These are phyloP conservation scores for Crenichthys baileyi DNA, from an alignment of 2,797 vertebrate species.

Conservation along the genomic window DNA sequence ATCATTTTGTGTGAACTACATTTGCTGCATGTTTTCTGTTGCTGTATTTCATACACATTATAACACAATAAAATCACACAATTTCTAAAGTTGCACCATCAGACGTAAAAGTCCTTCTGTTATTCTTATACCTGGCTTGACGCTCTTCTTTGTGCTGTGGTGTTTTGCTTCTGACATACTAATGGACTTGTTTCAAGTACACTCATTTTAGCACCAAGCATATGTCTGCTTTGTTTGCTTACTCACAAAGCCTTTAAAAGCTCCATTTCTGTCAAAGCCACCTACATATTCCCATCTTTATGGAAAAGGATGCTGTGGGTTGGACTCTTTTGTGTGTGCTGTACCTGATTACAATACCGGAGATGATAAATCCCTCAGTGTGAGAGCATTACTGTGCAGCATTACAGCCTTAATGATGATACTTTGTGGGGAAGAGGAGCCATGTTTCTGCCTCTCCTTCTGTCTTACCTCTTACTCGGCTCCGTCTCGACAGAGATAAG, in stretches of 20 bases:
- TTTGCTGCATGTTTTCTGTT: constrained; percentile 7
- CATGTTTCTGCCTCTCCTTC: constrained; percentile 49
- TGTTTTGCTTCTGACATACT: constrained; percentile 28
- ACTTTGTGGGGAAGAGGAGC: constrained; percentile 64
- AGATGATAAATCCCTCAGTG: constrained; percentile 68
- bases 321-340: constrained; percentile 56
- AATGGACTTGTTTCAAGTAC: constrained; percentile 43
- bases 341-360: constrained; percentile 65
- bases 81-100: constrained; percentile 8
- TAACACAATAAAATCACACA: constrained; percentile 7
- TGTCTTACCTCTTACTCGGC: constrained; percentile 51
- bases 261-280: constrained; percentile 44
- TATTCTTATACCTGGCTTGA: constrained; percentile 11
- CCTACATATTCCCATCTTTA: constrained; percentile 55
- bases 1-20: neutral
- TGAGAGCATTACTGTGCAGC: constrained; percentile 63
- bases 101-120: constrained; percentile 13
- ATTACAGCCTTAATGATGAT: constrained; percentile 75
- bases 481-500: constrained; percentile 66
- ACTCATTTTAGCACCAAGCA: constrained; percentile 34
- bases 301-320: constrained; percentile 44
- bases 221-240: constrained; percentile 51
- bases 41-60: constrained; percentile 4
- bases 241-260: constrained; percentile 50
- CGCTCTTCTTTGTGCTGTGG: constrained; percentile 16